Base-by-base conservation (phyloP, 1,140 invertebrate species). In the Lasaia peninsularis region DNA sequence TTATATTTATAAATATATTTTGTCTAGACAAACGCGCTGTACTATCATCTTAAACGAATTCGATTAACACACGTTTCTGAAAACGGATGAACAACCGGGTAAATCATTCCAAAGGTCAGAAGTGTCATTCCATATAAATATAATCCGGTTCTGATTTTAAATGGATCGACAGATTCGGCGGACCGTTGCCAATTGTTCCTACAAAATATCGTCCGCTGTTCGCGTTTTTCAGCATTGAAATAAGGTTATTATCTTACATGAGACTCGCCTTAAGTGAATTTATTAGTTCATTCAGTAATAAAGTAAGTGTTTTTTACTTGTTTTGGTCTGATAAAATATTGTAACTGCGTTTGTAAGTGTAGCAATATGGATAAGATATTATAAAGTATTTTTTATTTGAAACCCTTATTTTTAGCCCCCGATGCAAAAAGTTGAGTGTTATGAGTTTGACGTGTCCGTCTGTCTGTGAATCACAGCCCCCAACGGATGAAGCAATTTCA, bases 231-330 rank as follows among this genome's bases (percentile, higher is more conserved):
- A 67, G 67, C 69, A 68, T 71, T 69, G 69, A 74, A 78, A 79
- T 78, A 73, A 70, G 76, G 71, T 75, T 80, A 83, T 82, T 80
- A 83, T 79, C 71, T 73, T 69, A 69, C 68, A 67, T 63, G 63
- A 66, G 60, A 58, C 62, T 64, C 67, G 69, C 62, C 63, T 78
- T 73, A 80, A 80, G 69, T 75, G 68, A 80, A 83, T 83, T 83
- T 83, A 83, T 83, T 67, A 61, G 75, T 73, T 67, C 78, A 75
- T 80, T 76, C 76, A 73, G 68, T 73, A 69, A 79, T 83, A 83
- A 83, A 80, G 71, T 73, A 71, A 60, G 56, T 35, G 59, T 71
- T 70, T 69, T 54, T 71, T 73, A 78, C 69, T 76, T 72, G 63
- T 76, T 72, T 67, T 65, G 58, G 33, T 63, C 60, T 60, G 62